phyloP scores from a whole-genome alignment of 2,888 invertebrate species.

The Acanthosepion lycidas region DNA sequence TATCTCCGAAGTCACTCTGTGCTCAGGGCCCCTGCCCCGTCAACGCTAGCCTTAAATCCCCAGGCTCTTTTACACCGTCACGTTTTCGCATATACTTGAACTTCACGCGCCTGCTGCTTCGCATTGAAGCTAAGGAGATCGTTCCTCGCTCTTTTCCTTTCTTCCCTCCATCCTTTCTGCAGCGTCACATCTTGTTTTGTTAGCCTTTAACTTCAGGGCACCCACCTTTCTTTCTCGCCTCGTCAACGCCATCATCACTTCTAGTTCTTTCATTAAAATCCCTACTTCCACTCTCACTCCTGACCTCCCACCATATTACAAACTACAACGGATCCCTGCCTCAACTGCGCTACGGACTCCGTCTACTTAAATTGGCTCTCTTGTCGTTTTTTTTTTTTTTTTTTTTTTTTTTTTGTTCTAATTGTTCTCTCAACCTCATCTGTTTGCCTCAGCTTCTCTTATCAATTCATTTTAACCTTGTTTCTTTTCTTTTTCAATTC shows the following conservation, averaged over 20 bases:
- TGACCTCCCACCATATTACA: neutral
- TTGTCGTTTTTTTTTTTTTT: too few species aligned
- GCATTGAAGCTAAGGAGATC: neutral
- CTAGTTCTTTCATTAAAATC: neutral
- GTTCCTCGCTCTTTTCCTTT: neutral
- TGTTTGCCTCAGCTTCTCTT: too few species aligned
- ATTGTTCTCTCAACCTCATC: too few species aligned
- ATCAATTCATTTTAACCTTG: too few species aligned
- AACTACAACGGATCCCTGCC: neutral
- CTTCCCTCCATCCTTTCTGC: neutral
- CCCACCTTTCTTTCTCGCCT: neutral
- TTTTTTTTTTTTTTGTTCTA: too few species aligned
- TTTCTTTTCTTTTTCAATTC: too few species aligned
- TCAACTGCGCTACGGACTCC: neutral
- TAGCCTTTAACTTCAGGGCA: slow-evolving; percentile 6
- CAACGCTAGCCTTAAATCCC: neutral
- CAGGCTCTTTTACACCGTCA: neutral
- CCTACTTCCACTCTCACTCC: neutral
- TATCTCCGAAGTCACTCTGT: neutral
- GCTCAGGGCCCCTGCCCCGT: neutral
- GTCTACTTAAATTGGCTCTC: neutral
- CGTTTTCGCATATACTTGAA: neutral
- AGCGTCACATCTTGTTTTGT: neutral
- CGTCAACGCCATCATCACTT: too few species aligned
- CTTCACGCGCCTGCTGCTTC: neutral